Conservation (phyloP, 1,140 invertebrate genomes). For the Caenorhabditis latens region DNA sequence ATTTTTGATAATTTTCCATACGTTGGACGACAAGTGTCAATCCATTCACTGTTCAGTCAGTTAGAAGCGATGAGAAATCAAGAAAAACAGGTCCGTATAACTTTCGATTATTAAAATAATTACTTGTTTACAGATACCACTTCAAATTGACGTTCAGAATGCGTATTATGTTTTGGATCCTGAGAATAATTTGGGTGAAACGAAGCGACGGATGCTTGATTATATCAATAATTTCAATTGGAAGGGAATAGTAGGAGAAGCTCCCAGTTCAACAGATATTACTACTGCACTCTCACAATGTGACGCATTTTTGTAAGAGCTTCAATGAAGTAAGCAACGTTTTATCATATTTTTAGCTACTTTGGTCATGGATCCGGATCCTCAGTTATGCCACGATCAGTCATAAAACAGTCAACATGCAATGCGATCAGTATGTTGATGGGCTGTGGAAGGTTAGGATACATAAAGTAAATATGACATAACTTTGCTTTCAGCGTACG, state of each 20-base stretch:
- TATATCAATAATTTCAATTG: slow-evolving; percentile 66
- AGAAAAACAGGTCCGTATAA: slow-evolving; percentile 23
- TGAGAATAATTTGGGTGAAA: slow-evolving; percentile 71
- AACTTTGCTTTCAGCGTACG: slow-evolving; percentile 68
- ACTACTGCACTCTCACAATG: slow-evolving; percentile 62
- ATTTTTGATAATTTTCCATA: slow-evolving; percentile 37
- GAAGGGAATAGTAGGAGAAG: slow-evolving; percentile 67
- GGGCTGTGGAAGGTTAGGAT: slow-evolving; percentile 72
- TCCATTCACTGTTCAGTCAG: slow-evolving; percentile 23
- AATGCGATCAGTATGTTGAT: slow-evolving; percentile 72
- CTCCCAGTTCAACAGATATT: slow-evolving; percentile 65
- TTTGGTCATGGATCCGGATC: slow-evolving; percentile 73
- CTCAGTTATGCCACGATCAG: slow-evolving; percentile 64
- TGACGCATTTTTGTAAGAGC: slow-evolving; percentile 71
- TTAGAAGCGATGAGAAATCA: slow-evolving; percentile 22
- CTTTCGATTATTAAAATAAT: neutral
- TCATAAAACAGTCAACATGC: slow-evolving; percentile 66
- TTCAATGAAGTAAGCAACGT: neutral
- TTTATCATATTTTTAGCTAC: slow-evolving; percentile 65
- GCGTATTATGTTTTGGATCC: slow-evolving; percentile 74
- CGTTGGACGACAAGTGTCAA: slow-evolving; percentile 25
- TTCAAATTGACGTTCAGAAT: slow-evolving; percentile 69
- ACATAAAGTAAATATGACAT: slow-evolving; percentile 46
- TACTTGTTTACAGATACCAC: slow-evolving; percentile 67
- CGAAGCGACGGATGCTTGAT: slow-evolving; percentile 67